Evolutionary conservation across 2,113 vertebrate genomes (phyloP), one percentile per base, ranked within the genome.

Genomic region (Syngnathus floridae): DNA sequence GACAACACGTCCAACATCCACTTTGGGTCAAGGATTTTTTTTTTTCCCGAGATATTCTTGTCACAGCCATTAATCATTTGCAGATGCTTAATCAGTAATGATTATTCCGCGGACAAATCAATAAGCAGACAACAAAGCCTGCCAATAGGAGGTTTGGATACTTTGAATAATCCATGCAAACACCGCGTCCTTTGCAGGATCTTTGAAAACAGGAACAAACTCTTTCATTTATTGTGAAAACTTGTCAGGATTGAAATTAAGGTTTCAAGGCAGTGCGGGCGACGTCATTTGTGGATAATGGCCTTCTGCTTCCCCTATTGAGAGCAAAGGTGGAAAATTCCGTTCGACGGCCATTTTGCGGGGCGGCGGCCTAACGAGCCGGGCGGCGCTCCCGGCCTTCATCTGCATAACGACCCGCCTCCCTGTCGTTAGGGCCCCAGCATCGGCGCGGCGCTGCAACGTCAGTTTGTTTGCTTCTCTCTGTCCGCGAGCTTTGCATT

Each of bases 401-500:
- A 95, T 98, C 96, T 97, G 93, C 95, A 95, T 96, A 97, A 96
- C 95, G 96, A 96, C 94, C 59, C 90, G 93, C 94, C 88, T 90
- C 85, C 80, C 84, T 80, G 87, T 86, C 82, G 86, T 84, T 83
- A 85, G 82, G 80, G 83, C 77, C 78, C 46, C 54, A 8, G 84
- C 69, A 86, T 86, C 85, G 87, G 81, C 84, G 86, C 87, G 77
- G 85, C 64, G 67, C 83, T 88, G 86, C 84, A 82, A 83, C 86
- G 94, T 94, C 94, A 94, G 94, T 96, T 61, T 95, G 94, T 97
- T 95, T 95, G 94, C 93, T 94, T 86, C 93, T 94, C 94, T 94
- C 94, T 91, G 93, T 95, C 86, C 96, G 96, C 94, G 96, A 97
- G 95, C 93, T 96, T 95, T 98, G 96, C 96, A 99, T 99, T 98